Conservation (phyloP, 2,888 invertebrate genomes). For the Plemyria rubiginata region DNA sequence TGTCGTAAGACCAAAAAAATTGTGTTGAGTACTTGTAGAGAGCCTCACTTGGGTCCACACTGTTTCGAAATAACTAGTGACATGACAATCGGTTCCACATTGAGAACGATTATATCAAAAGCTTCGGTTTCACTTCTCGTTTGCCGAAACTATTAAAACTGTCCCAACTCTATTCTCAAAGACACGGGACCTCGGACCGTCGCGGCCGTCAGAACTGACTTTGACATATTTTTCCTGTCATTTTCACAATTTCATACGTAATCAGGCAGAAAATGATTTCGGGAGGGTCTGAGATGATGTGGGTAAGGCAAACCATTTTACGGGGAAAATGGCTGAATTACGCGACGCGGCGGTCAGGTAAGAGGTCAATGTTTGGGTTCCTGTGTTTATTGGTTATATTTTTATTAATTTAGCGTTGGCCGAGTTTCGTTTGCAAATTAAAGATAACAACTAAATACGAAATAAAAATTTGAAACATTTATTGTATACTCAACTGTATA, state of each 20-base stretch:
- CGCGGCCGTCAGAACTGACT: constrained; percentile 32
- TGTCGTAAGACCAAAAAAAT: too few species aligned
- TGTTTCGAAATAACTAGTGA: too few species aligned
- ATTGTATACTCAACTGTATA: too few species aligned
- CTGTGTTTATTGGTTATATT: neutral
- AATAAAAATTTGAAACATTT: too few species aligned
- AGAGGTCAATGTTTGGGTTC: constrained; percentile 12
- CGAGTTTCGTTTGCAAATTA: too few species aligned
- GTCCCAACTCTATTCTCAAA: constrained; percentile 6
- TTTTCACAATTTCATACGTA: constrained; percentile 41
- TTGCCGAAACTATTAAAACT: neutral
- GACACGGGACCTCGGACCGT: constrained; percentile 12
- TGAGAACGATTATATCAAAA: too few species aligned
- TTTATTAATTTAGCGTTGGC: neutral
- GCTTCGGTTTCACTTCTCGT: neutral
- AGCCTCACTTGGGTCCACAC: too few species aligned
- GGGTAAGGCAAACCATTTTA: constrained; percentile 24
- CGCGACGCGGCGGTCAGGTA: constrained; percentile 24
- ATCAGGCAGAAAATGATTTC: constrained; percentile 38
- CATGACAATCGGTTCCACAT: too few species aligned
- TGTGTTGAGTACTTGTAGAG: too few species aligned
- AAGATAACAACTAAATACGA: too few species aligned
- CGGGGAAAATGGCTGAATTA: constrained; percentile 29
- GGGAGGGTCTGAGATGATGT: constrained; percentile 27
- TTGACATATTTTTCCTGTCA: constrained; percentile 42